phyloP scores from a whole-genome alignment of 1,140 invertebrate genomes.

The Halotydeus destructor region DNA sequence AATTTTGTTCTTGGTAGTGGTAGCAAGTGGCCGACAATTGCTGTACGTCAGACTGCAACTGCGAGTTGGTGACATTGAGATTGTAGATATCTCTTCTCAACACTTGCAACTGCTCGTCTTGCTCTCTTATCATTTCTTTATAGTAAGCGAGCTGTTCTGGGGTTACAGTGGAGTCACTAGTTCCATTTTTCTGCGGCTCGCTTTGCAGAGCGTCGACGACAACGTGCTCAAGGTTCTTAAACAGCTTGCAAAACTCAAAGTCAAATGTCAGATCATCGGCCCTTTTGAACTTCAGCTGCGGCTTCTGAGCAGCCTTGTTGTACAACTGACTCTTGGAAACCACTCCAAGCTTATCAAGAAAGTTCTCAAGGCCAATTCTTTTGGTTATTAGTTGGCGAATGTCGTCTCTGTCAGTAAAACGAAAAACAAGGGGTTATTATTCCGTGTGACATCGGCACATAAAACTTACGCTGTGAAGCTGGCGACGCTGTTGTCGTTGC shows the following conservation, averaged over 20 bases:
- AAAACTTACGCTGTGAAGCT: conserved; percentile 39
- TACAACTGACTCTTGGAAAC: conserved; percentile 76
- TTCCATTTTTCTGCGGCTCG: conserved; percentile 29
- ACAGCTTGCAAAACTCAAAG: conserved; percentile 79
- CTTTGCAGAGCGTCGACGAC: conserved; percentile 33
- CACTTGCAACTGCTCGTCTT: conserved; percentile 45
- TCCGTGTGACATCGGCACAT: not conserved
- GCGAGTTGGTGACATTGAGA: conserved; percentile 19
- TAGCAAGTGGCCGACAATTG: conserved; percentile 46
- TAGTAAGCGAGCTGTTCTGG: conserved; percentile 47
- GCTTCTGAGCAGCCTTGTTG: conserved; percentile 72
- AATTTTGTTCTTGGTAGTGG: conserved; percentile 66
- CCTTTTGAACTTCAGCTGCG: conserved; percentile 54
- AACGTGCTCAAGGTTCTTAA: conserved; percentile 34
- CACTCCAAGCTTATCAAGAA: conserved; percentile 61
- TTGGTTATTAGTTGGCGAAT: conserved; percentile 67
- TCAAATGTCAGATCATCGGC: conserved; percentile 67
- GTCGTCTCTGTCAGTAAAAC: conserved; percentile 35
- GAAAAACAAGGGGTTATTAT: conserved; percentile 5
- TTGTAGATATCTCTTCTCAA: conserved; percentile 28
- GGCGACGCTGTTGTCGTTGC: conserved; percentile 66
- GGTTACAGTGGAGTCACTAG: conserved; percentile 19
- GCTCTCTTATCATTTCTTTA: conserved; percentile 69
- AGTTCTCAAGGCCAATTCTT: conserved; percentile 72
- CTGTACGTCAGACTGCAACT: conserved; percentile 36